phyloP scores from a whole-genome alignment of 1,140 invertebrate species.

The Drosophila subpulchrella region DNA sequence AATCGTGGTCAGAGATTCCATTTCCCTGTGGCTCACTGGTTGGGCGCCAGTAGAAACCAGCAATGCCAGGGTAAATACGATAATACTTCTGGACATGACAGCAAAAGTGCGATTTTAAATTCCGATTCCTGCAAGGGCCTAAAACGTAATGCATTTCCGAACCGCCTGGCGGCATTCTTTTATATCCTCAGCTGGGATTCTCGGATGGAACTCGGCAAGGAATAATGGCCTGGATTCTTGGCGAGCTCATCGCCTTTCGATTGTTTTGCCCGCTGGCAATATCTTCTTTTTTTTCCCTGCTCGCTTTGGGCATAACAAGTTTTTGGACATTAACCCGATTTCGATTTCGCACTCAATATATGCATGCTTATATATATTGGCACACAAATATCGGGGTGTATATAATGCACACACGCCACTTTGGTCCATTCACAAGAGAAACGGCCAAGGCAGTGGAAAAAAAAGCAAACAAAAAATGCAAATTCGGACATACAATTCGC shows the following conservation, averaged over 20 bases:
- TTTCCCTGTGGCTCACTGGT: neutral
- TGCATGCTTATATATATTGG: neutral
- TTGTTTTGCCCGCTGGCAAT: neutral
- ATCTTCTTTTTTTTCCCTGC: neutral
- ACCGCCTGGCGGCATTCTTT: conserved; percentile 20
- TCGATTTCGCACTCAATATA: conserved; percentile 29
- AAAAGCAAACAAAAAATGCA: conserved; percentile 28
- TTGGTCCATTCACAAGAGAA: conserved; percentile 36
- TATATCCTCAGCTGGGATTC: conserved; percentile 35
- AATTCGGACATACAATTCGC: conserved; percentile 22
- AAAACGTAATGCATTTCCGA: neutral
- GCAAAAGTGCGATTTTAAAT: neutral
- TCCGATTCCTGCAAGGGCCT: conserved; percentile 7
- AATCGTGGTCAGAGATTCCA: neutral
- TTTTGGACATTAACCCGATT: conserved; percentile 80
- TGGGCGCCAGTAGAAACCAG: conserved; percentile 9
- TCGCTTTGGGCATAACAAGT: conserved; percentile 66
- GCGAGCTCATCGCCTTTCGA: neutral
- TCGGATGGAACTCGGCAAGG: conserved; percentile 4
- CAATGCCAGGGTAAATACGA: neutral
- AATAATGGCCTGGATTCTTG: conserved; percentile 6
- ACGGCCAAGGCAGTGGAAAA: conserved; percentile 1
- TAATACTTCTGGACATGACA: conserved; percentile 18
- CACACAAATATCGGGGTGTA: conserved; percentile 2
- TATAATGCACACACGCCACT: conserved; percentile 17